Conservation (phyloP, 2,797 vertebrate genomes). For the Oreortyx pictus region DNA sequence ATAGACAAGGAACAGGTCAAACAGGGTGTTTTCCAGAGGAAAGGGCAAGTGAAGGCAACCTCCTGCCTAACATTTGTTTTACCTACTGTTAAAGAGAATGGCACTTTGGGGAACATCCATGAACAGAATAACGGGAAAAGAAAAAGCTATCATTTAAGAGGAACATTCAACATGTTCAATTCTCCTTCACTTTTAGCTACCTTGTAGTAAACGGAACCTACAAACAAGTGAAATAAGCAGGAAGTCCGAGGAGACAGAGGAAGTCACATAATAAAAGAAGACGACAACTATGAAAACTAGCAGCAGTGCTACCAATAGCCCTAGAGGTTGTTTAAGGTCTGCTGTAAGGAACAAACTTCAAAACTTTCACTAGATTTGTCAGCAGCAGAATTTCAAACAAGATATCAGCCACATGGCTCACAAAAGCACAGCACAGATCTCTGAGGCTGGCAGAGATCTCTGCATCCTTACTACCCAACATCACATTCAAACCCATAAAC, state of each 20-base stretch:
- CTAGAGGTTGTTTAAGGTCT: neutral
- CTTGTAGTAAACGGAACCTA: constrained; percentile 24
- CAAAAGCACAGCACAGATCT: neutral
- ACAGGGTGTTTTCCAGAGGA: neutral
- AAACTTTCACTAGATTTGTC: neutral
- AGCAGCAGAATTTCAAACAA: neutral
- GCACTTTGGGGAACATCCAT: constrained; percentile 40
- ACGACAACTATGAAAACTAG: neutral
- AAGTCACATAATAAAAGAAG: constrained; percentile 53
- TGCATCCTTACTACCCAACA: neutral
- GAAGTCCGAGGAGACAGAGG: constrained; percentile 54
- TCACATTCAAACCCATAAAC: neutral
- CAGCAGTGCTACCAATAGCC: neutral
- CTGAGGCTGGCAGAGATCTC: too few relatives aligned
- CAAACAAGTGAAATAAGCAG: constrained; percentile 50
- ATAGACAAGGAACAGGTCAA: neutral
- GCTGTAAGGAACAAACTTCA: neutral
- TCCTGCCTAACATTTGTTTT: neutral
- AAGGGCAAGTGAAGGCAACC: neutral
- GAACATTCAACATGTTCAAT: constrained; percentile 28
- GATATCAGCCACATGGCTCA: fast-evolving
- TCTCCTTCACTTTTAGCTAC: neutral
- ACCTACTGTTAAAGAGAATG: constrained; percentile 52
- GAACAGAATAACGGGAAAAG: neutral
- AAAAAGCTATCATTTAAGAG: neutral